phyloP scores from a whole-genome alignment of 1,140 invertebrate genomes.

The Riptortus pedestris region DNA sequence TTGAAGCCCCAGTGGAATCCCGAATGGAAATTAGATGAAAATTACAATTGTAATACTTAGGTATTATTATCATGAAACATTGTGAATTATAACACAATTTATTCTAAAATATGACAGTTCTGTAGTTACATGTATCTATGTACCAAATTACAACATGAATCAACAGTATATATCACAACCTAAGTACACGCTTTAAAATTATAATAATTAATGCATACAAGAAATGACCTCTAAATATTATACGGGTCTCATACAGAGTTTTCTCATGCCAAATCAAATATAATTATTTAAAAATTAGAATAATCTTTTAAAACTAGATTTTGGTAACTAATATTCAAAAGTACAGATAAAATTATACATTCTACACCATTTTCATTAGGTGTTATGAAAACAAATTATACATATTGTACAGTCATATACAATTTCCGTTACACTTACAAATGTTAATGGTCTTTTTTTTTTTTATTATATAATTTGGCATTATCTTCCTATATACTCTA shows the following conservation, averaged over 20 bases:
- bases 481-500: background rate
- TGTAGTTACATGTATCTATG: constrained; percentile 5
- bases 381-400: background rate
- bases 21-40: too few relatives aligned
- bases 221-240: background rate
- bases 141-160: constrained; percentile 20
- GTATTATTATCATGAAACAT: background rate
- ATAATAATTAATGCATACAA: background rate
- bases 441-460: too few relatives aligned
- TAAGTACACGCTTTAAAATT: constrained; percentile 7
- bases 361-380: background rate
- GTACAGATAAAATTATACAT: background rate
- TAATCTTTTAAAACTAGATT: background rate
- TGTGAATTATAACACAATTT: constrained; percentile 8
- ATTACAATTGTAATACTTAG: too few relatives aligned
- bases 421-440: too few relatives aligned
- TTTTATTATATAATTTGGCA: constrained; percentile 12
- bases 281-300: background rate
- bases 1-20: too few relatives aligned
- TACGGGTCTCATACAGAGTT: background rate
- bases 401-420: background rate
- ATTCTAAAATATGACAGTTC: constrained; percentile 21
- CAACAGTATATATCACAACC: constrained; percentile 17
- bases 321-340: background rate
- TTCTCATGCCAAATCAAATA: background rate